Evolutionary conservation across 1,140 invertebrate species (phyloP), one percentile per base, ranked within the genome.

Genomic region (Achroia grisella): DNA sequence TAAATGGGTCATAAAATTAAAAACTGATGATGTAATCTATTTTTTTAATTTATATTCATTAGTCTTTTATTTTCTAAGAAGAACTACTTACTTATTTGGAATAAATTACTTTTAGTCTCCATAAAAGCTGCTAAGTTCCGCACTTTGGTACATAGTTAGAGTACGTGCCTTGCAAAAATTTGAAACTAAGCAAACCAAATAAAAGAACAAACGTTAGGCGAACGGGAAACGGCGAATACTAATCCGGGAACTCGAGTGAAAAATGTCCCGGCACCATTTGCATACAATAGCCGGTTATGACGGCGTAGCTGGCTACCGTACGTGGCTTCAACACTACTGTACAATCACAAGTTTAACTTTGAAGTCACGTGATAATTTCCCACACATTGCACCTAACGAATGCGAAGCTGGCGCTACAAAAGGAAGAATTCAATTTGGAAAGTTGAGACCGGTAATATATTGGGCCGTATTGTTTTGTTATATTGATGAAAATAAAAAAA

Each of bases 281-380:
- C 75, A 79, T 79, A 79, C 72, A 79, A 74, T 79, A 72, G 72
- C 71, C 72, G 69, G 71, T 62, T 72, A 59, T 58, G 70, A 71
- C 62, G 58, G 60, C 56, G 61, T 52, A 50, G 50, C 51, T 23
- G 17, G 17, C 6, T 6, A 23, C 17, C 44, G 62, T 46, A 72
- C 69, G 69, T 71, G 60, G 52, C 50, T 23, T 23, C 17, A 23
- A 23, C 17, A 23, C 17, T 3, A 6, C 42, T 51, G 58, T 48
- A 54, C 48, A 60, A 65, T 67, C 57, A 59, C 55, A 45, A 59
- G 33, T 68, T 71, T 63, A 52, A 62, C 55, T 71, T 60, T 44
- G 45, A 44, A 53, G 62, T 70, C 63, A 70, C 63, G 55, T 73
- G 68, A 65, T 62, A 37, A 56, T 59, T 73, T 69, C 60, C 68